Percentiles rank a stretch among this genome's conserved stretches.
These are phyloP conservation scores for Anguilla obscura DNA, from an alignment of 2,797 vertebrate genomes.

Conservation along the genomic window DNA sequence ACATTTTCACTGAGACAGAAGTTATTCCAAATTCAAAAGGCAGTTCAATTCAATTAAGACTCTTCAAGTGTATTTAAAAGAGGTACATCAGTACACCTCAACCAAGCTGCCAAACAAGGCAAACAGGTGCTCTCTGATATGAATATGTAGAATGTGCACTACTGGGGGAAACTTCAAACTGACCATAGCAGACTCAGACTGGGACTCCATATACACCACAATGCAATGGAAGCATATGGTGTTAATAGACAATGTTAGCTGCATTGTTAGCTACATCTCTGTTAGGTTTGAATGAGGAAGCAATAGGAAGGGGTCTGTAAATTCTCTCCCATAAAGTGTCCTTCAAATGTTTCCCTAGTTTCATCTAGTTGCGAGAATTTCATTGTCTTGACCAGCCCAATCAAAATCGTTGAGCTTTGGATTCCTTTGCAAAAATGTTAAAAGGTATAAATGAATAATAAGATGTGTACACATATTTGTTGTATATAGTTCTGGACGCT, in stretches of 20 bases:
- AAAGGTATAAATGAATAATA: no score
- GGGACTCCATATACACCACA: background rate
- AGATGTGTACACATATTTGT: no score
- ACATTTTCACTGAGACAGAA: background rate
- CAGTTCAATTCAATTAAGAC: background rate
- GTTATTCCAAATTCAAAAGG: background rate
- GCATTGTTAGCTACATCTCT: background rate
- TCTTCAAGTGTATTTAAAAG: background rate
- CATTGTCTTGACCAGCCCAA: no score
- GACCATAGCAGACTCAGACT: background rate
- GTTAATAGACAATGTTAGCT: background rate
- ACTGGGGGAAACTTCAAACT: background rate
- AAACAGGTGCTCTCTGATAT: background rate
- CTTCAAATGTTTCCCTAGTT: background rate
- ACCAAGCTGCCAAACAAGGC: background rate
- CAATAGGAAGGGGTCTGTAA: background rate
- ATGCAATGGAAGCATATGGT: background rate
- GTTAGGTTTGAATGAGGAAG: background rate
- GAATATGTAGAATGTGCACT: background rate
- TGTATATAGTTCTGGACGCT: no score
- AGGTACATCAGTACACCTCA: background rate
- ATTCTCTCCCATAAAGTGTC: background rate
- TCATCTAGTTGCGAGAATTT: no score
- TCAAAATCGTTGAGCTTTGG: no score
- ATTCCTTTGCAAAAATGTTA: no score